Base-by-base conservation (phyloP, 2,888 invertebrate species). In the Sarcophaga rosellei region DNA sequence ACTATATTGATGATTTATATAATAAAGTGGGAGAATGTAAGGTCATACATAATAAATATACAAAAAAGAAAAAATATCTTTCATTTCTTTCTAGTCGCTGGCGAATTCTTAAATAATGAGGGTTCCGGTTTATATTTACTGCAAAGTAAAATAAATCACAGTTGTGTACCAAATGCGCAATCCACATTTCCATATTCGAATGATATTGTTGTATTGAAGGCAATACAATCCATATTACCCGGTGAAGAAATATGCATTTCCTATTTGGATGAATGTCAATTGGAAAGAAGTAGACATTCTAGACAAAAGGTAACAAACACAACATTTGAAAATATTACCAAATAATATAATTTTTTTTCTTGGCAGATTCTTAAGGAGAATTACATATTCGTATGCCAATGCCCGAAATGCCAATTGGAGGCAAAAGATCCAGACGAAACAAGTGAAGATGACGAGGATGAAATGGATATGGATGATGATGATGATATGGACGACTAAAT, bases 91-190 rank as follows among this genome's bases (percentile, higher is more conserved):
- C 72, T 86, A 93, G 93, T 92, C 88, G 92, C 93, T 89, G 93
- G 93, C 82, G 95, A 95, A 86, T 99, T 98, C 93, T 93, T 98
- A 21, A 97, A 98, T 93, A 97, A 96, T 88, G 99, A 99, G 94
- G 99, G 99, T 0, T 97, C 98, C 0, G 99, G 97, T 0, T 94
- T 99, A 0, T 99, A 96, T 92, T 93, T 94, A 35, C 91, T 97
- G n/a, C 98, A 99, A 92, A 98, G 98, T 91, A 95, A 96, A 65
- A 96, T 97, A 88, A 99, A 99, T 94, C 99, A 99, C 93, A 98
- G 97, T 90, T 99, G 99, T 91, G 92, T 94, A 0, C 98, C 99
- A 0, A 99, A 98, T 92, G 97, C 98, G 0, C 96, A 96, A 91
- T 95, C 97, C 0, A 95, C 96, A 25, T 99, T 98, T 92, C 96